phyloP scores from a whole-genome alignment of 2,797 vertebrate genomes.

The Liparis tanakae region DNA sequence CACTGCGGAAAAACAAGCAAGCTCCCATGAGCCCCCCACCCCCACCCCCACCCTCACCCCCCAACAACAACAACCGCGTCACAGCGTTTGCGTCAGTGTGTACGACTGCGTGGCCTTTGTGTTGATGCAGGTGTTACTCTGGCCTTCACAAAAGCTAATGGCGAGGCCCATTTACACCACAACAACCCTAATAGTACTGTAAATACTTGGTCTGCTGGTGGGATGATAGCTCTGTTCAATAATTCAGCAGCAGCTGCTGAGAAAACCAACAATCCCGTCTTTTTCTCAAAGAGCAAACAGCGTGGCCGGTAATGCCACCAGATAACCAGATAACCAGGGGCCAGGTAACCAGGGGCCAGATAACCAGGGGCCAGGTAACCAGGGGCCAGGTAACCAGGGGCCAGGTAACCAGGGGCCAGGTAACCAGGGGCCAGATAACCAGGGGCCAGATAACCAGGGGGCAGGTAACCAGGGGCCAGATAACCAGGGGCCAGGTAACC shows the following conservation, averaged over 20 bases:
- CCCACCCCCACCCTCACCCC: slow-evolving; percentile 4
- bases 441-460: too few relatives aligned
- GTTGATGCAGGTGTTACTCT: slow-evolving; percentile 76
- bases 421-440: too few relatives aligned
- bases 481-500: too few relatives aligned
- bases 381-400: too few relatives aligned
- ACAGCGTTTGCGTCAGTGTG: slow-evolving; percentile 45
- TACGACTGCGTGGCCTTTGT: slow-evolving; percentile 40
- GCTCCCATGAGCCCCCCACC: slow-evolving; percentile 58
- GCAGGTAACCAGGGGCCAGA: too few relatives aligned
- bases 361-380: too few relatives aligned
- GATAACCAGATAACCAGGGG: slow-evolving; percentile 11
- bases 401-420: too few relatives aligned
- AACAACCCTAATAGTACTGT: slow-evolving; percentile 72
- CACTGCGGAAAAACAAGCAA: slow-evolving; percentile 73
- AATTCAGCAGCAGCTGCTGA: slow-evolving; percentile 75
- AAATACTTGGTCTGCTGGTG: slow-evolving; percentile 71
- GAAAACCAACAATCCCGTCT: slow-evolving; percentile 64
- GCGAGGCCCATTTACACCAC: slow-evolving; percentile 70
- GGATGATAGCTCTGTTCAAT: slow-evolving; percentile 75
- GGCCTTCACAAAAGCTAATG: slow-evolving; percentile 69
- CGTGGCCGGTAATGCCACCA: slow-evolving; percentile 38
- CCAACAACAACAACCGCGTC: slow-evolving; percentile 36
- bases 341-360: too few relatives aligned
- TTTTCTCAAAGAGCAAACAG: slow-evolving; percentile 46